Conservation (phyloP, 2,888 invertebrate species). For the Megalurothrips usitatus region DNA sequence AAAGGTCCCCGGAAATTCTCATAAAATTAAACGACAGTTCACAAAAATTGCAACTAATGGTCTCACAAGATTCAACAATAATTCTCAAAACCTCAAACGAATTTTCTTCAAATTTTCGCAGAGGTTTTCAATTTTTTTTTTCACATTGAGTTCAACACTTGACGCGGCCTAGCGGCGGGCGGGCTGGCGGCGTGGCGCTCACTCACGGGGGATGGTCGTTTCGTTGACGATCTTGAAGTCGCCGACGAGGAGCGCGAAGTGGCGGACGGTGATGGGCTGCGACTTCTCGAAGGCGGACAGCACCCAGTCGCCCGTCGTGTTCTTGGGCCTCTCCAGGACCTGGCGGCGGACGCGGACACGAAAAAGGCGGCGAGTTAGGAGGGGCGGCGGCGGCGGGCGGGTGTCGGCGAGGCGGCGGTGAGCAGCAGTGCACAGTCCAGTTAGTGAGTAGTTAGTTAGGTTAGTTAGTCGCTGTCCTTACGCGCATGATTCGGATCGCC, state of each 20-base stretch:
- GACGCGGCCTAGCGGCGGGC: too few relatives aligned
- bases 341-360: neutral
- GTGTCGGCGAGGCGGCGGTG: neutral
- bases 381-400: neutral
- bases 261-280: neutral
- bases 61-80: too few relatives aligned
- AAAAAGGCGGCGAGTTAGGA: neutral
- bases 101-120: too few relatives aligned
- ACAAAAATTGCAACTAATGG: too few relatives aligned
- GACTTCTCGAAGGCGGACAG: constrained; percentile 13
- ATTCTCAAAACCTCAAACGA: too few relatives aligned
- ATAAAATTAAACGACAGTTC: too few relatives aligned
- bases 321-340: neutral
- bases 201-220: neutral
- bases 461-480: neutral
- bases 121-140: too few relatives aligned
- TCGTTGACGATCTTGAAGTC: constrained; percentile 18
- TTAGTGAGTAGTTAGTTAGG: too few relatives aligned
- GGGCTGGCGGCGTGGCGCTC: too few relatives aligned
- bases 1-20: too few relatives aligned
- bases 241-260: neutral
- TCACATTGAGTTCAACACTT: too few relatives aligned
- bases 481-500: neutral
- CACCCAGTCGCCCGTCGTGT: constrained; percentile 13
- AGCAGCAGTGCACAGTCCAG: neutral